Evolutionary conservation across 2,113 vertebrate genomes (phyloP), one percentile per base, ranked within the genome.

Genomic region (Eonycteris spelaea): DNA sequence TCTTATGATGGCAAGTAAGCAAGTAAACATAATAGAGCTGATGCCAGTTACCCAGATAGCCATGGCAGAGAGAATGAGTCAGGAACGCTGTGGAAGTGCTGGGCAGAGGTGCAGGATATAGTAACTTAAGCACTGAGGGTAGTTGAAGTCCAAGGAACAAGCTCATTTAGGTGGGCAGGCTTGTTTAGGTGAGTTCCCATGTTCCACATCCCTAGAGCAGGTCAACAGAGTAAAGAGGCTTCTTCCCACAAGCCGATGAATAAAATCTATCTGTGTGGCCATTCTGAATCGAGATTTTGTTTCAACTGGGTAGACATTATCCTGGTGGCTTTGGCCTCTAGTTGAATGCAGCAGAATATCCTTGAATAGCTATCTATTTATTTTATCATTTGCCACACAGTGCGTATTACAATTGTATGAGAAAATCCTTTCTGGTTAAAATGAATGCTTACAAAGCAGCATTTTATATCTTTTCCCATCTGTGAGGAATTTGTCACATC

Each of bases 311-410:
- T 79, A 93, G 93, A 96, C 53, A 95, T 97, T 96, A 96, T 96
- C 83, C 71, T 95, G 86, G 96, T 96, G 94, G 94, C 93, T 98
- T 98, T 98, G 97, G 96, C 83, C 91, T 95, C 93, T 88, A 79
- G 87, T 78, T 26, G 22, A 94, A 92, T 45, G 86, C 65, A 91
- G 94, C 90, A 43, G 90, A 97, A 97, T 94, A 97, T 90, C 70
- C 88, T 95, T 96, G 74, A 96, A 89, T 51, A 98, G 96, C 53
- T 95, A 96, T 98, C 98, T 98, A 96, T 98, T 98, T 98, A 94
- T 98, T 98, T 98, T 98, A 97, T 98, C 96, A 26, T 96, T 97
- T 97, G 95, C 92, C 96, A 97, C 98, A 97, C 94, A 98, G 24
- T 94, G 94, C 86, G 89, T 89, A 90, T 96, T 97, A 78, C 95